Conservation (phyloP, 2,113 vertebrate species). For the Noctilio leporinus region DNA sequence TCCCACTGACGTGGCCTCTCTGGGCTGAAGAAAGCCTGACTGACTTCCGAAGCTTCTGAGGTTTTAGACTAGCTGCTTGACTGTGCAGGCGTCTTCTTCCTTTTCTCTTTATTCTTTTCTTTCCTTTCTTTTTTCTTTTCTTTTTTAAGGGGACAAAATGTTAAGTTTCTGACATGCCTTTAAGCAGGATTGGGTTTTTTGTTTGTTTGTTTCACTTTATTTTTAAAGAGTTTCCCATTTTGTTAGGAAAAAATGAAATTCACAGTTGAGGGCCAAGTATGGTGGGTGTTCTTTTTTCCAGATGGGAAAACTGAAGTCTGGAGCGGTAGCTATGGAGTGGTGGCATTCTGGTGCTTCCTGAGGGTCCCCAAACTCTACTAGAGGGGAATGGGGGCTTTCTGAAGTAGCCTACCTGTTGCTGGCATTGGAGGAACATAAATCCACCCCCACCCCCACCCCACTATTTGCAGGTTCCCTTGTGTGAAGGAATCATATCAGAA, state of each 20-base stretch:
- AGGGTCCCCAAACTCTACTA: not conserved
- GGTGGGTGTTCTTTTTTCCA: conserved; percentile 27
- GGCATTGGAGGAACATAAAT: not conserved
- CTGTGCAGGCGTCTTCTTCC: not conserved
- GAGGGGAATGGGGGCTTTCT: not conserved
- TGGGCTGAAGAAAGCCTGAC: not conserved
- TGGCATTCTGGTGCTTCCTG: not conserved
- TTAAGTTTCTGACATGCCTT: not conserved
- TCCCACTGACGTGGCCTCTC: not conserved
- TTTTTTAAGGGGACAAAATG: not conserved
- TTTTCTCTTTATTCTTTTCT: not conserved
- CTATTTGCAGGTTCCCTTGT: not conserved
- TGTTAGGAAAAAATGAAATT: not conserved
- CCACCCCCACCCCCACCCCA: not conserved
- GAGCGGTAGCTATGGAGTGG: not conserved
- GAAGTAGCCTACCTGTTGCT: not conserved
- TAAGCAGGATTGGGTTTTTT: not conserved
- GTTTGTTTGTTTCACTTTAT: not conserved
- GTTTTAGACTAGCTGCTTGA: not conserved
- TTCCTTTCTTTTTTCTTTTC: not conserved
- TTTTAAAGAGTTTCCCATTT: not conserved
- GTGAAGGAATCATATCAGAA: not conserved
- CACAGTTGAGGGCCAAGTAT: not conserved
- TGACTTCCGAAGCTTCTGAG: conserved; percentile 45
- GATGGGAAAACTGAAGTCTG: not conserved